Evolutionary conservation across 2,888 invertebrate species (phyloP).

Genomic region (Mesorhabditis sp.): DNA sequence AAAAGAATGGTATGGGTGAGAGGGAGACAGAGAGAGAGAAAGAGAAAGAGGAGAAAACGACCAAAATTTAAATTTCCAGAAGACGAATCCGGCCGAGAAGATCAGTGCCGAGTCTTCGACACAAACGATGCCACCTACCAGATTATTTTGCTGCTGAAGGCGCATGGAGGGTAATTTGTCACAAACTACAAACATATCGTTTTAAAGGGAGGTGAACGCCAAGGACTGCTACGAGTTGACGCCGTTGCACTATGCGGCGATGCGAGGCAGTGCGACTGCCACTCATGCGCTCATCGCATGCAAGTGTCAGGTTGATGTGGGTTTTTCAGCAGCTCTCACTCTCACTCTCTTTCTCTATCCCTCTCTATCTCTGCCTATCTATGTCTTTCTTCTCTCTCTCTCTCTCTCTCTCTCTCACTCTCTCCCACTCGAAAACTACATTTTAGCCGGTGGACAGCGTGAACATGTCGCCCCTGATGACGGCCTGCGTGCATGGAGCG

Average conservation of each 20-base stretch:
- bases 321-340: background rate
- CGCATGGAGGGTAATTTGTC: background rate
- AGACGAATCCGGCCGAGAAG: background rate
- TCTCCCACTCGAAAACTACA: background rate
- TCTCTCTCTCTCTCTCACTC: too few relatives aligned
- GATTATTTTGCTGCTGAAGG: conserved; percentile 9
- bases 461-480: conserved; percentile 30
- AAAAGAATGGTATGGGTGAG: background rate
- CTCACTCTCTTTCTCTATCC: too few relatives aligned
- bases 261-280: conserved; percentile 29
- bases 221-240: conserved; percentile 24
- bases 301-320: conserved; percentile 21
- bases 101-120: background rate
- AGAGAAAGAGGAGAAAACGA: conserved; percentile 3
- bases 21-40: background rate
- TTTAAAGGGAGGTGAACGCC: conserved; percentile 11
- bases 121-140: background rate
- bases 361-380: too few relatives aligned
- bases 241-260: conserved; percentile 36
- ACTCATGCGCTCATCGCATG: conserved; percentile 17
- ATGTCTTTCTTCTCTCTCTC: too few relatives aligned
- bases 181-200: background rate
- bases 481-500: conserved; percentile 33
- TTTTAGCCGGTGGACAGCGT: conserved; percentile 22
- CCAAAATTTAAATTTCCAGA: conserved; percentile 12